Evolutionary conservation across 1,140 invertebrate species (phyloP).

Genomic region (Holcopasites calliopsidis): DNA sequence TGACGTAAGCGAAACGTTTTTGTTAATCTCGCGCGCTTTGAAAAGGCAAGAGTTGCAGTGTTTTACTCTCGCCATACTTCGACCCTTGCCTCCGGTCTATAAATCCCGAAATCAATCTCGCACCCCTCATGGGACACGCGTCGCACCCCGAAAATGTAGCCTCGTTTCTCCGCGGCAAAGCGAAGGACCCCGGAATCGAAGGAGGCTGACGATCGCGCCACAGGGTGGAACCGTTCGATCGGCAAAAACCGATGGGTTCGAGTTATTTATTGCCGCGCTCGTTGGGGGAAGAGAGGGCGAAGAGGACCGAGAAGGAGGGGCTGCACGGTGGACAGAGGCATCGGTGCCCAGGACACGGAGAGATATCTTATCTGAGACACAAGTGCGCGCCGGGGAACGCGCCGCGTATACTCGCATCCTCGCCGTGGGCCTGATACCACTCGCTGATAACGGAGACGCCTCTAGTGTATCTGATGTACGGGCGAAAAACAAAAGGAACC

Average conservation of each 20-base stretch:
- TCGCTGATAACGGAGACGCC: constrained; percentile 70
- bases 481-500: constrained; percentile 74
- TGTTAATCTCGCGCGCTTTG: too few species aligned
- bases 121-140: too few species aligned
- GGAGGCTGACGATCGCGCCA: constrained; percentile 10
- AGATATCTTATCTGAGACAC: constrained; percentile 77
- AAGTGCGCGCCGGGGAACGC: constrained; percentile 60
- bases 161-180: not conserved
- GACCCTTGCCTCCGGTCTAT: too few species aligned
- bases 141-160: too few species aligned
- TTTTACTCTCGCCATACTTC: too few species aligned
- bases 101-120: too few species aligned
- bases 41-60: too few species aligned
- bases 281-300: constrained; percentile 40
- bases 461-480: constrained; percentile 76
- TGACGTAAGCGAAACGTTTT: not conserved
- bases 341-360: constrained; percentile 68
- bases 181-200: not conserved
- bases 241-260: constrained; percentile 72
- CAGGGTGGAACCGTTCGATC: constrained; percentile 60
- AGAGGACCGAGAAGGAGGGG: not conserved
- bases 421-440: constrained; percentile 73
- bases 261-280: constrained; percentile 76
- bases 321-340: constrained; percentile 64
- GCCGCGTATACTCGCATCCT: constrained; percentile 68